Evolutionary conservation across 2,113 vertebrate species (phyloP), one percentile per base, ranked within the genome.

Genomic region (Brachyhypopomus gauderio): DNA sequence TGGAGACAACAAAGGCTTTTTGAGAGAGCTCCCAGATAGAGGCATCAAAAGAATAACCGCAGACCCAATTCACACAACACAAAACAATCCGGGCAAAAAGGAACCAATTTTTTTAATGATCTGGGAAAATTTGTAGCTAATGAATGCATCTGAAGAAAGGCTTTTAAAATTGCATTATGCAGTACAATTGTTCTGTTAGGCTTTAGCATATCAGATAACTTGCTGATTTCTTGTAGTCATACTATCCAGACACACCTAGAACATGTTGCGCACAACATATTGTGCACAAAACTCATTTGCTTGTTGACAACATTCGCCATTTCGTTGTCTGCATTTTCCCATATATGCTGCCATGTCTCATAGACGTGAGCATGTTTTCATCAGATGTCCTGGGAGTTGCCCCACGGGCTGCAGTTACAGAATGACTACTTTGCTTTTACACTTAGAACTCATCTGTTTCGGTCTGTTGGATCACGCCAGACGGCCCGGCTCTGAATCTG

Each of bases 1-100:
- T 76, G 70, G 60, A 86, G 77, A 77, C 72, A 74, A 77, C 79
- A 63, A 79, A 45, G 17, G 69, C 52, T 77, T 80, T 80, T 64
- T 60, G 41, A 41, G 78, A 78, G 14, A 27, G 11, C 36, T 84
- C 11, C 30, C 38, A 77, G n/a, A 77, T 25, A 36, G 17, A 83
- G 52, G 23, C 58, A 66, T 66, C 59, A 76, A 74, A 75, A 73
- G 66, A 56, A 70, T 70, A 22, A 60, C 25, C 34, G 9, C 41
- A 14, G 25, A 78, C 25, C 14, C 56, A 78, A 74, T 12, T 20
- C 36, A 79, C 41, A 41, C 48, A 25, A 36, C 19, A 66, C 30
- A 58, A 27, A 16, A 0, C 36, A 52, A 69, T 38, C 6, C 14
- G 34, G 22, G 2, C 17, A 56, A 77, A 70, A 79, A 70, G 38